A percentile compares a stretch with the other conserved stretches of the same genome.
Conservation (phyloP, 2,113 vertebrate genomes). For the Xenopus laevis region DNA sequence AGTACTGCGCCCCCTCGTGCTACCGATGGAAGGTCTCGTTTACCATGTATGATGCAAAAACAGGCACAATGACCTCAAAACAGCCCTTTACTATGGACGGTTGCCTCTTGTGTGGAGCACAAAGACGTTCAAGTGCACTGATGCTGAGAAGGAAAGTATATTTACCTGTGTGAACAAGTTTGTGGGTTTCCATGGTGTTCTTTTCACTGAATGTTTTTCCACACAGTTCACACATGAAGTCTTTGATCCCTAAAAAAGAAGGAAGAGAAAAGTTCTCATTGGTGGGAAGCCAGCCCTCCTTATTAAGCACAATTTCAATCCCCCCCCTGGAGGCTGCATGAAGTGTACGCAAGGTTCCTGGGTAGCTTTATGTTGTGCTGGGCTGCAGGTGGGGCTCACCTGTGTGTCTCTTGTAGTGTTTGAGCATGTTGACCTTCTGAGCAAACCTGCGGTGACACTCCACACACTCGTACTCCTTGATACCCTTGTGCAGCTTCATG, state of each 20-base stretch:
- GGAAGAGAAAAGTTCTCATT: too few species aligned
- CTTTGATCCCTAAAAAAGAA: conserved; percentile 82
- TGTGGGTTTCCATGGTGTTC: conserved; percentile 95
- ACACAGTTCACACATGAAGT: conserved; percentile 97
- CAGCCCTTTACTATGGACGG: too few species aligned
- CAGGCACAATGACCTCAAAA: too few species aligned
- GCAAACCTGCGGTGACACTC: conserved; percentile 95
- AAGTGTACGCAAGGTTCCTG: too few species aligned
- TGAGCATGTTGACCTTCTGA: conserved; percentile 98
- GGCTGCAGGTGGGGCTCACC: conserved; percentile 62
- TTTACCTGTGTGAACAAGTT: conserved; percentile 93
- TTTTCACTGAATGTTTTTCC: conserved; percentile 96
- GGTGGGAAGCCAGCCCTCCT: too few species aligned
- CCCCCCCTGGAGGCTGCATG: too few species aligned
- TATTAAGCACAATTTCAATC: too few species aligned
- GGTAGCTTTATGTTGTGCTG: background rate
- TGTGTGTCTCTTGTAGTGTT: conserved; percentile 94
- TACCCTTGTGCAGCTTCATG: conserved; percentile 98
- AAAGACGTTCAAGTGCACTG: too few species aligned
- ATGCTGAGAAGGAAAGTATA: background rate
- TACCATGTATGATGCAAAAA: too few species aligned
- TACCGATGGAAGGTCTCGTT: too few species aligned
- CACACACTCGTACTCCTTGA: conserved; percentile 95
- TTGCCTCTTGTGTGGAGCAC: background rate
- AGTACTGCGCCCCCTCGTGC: too few species aligned